Evolutionary conservation across 35 echinoderm and acorn worm genomes (phyloP), one percentile per base, ranked within the genome.

Genomic region (Stichopus chloronotus): DNA sequence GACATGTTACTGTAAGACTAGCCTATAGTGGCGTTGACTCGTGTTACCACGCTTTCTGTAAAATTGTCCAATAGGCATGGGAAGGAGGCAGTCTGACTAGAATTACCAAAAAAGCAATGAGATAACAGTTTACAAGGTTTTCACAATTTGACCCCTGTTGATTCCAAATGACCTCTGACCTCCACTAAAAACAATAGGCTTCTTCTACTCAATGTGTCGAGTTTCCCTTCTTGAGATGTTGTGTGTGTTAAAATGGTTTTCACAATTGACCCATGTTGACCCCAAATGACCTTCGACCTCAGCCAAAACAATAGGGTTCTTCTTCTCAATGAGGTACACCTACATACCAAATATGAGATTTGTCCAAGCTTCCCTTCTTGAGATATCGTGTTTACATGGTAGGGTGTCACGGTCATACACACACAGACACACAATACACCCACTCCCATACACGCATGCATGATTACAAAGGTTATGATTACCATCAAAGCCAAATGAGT

Each of bases 301-400:
- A 43, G 3, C 30, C 30, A 43, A 43, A 43, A 43, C 30, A 43
- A 0, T 43, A 12, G 72, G 72, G 72, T 20, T 76, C 72, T 20
- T 76, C 72, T 76, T 4, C 72, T 76, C 0, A 76, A 76, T 76
- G 24, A 20, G 72, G 5, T 7, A 4, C 17, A 76, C 12, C 72
- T 20, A 6, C 72, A 76, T 16, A 12, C 72, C 11, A 76, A 76
- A 12, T 76, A 16, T 11, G 11, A 76, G 72, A 8, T 11, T 12
- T 6, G 7, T 76, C 11, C 17, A 17, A 76, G 8, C 6, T 76
- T 6, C 72, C 72, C 9, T 76, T 76, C 9, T 76, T 16, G 72
- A 76, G 72, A 76, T 76, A 76, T 76, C 72, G 7, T 6, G 72
- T 76, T 76, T 76, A 76, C 72, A 76, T 20, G 72, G 72, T 43